Evolutionary conservation across 2,113 vertebrate genomes (phyloP).

Genomic region (Poicephalus meyeri): DNA sequence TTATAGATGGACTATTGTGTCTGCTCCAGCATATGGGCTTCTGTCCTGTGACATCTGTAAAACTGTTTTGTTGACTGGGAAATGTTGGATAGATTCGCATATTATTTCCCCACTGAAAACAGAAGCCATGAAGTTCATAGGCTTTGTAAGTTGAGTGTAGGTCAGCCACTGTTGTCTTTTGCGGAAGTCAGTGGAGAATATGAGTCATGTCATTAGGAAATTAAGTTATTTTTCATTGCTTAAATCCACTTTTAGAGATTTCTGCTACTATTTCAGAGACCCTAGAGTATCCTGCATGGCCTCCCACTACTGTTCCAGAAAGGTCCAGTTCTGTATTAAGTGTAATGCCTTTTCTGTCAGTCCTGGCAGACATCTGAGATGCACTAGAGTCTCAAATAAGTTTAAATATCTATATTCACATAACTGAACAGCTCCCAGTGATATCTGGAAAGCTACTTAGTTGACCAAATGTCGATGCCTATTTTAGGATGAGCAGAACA

Average conservation of each 20-base stretch:
- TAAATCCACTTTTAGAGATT: neutral
- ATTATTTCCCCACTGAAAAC: neutral
- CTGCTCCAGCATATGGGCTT: neutral
- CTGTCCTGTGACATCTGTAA: neutral
- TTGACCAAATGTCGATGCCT: slow-evolving; percentile 1
- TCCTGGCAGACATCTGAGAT: neutral
- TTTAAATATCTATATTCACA: neutral
- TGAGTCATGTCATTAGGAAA: neutral
- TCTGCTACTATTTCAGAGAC: neutral
- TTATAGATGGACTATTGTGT: neutral
- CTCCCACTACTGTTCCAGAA: neutral
- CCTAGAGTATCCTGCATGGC: neutral
- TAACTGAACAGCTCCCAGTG: neutral
- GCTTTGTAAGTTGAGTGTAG: neutral
- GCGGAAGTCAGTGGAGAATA: neutral
- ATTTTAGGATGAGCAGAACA: neutral
- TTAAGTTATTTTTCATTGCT: neutral
- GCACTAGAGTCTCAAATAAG: neutral
- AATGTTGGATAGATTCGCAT: neutral
- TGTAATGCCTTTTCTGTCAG: neutral
- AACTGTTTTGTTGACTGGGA: neutral
- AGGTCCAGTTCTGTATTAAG: neutral
- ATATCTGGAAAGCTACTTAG: neutral
- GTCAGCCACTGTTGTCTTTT: neutral
- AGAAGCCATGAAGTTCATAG: neutral